Conservation (phyloP, 2,113 vertebrate genomes). For the Chamaea fasciata region DNA sequence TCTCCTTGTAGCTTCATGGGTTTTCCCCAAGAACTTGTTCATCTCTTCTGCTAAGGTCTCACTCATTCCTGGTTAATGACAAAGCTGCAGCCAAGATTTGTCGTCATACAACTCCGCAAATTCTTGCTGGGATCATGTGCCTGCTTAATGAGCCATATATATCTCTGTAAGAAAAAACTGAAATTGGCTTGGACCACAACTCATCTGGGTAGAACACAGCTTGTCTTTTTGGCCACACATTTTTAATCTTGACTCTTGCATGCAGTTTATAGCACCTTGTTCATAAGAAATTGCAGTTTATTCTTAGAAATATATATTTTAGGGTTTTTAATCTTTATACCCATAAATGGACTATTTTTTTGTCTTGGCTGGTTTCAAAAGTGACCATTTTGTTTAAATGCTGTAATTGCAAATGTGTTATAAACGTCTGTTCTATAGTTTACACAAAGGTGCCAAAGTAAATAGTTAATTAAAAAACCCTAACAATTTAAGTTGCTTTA, state of each 20-base stretch:
- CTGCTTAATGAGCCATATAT: conserved; percentile 69
- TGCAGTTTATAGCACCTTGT: conserved; percentile 71
- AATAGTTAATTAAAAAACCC: conserved; percentile 49
- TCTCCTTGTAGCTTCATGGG: neutral
- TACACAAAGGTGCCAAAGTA: conserved; percentile 70
- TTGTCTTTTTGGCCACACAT: conserved; percentile 46
- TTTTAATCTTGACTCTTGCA: conserved; percentile 59
- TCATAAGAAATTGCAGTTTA: conserved; percentile 68
- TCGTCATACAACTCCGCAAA: conserved; percentile 12
- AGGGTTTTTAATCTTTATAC: conserved; percentile 65
- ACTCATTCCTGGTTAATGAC: conserved; percentile 21
- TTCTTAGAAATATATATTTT: conserved; percentile 66
- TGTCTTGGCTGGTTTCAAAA: conserved; percentile 67
- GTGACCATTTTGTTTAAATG: conserved; percentile 66
- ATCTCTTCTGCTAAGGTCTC: conserved; percentile 21
- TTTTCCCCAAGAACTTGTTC: neutral
- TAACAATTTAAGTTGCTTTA: conserved; percentile 53
- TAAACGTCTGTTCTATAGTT: conserved; percentile 67
- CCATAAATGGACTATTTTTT: conserved; percentile 63
- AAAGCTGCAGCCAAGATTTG: conserved; percentile 49
- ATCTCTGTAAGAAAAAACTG: conserved; percentile 35
- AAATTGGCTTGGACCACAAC: conserved; percentile 50
- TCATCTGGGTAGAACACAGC: conserved; percentile 56
- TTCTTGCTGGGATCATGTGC: conserved; percentile 66
- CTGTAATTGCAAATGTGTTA: conserved; percentile 61